These are phyloP conservation scores for Sardinella longiceps DNA, from an alignment of 2,797 vertebrate genomes.

Conservation along the genomic window DNA sequence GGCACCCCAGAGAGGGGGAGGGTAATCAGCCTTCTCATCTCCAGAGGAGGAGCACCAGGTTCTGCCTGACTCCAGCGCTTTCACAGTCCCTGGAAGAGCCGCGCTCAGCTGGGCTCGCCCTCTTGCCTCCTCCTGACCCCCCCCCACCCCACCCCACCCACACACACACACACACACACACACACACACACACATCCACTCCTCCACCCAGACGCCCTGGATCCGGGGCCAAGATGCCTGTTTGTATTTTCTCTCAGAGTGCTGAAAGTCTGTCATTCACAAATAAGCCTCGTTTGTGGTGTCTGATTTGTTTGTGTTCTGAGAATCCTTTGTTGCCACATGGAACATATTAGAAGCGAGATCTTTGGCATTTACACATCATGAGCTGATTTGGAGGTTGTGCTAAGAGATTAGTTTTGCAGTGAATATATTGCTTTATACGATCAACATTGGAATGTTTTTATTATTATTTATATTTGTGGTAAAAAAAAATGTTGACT, in stretches of 20 bases:
- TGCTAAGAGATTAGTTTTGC: neutral
- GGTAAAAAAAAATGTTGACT: neutral
- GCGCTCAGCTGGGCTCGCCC: slow-evolving; percentile 26
- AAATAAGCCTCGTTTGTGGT: slow-evolving; percentile 36
- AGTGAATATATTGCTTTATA: neutral
- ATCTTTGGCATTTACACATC: slow-evolving; percentile 87
- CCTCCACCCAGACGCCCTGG: slow-evolving; percentile 17
- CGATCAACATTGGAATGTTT: neutral
- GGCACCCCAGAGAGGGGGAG: slow-evolving; percentile 74
- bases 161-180: neutral
- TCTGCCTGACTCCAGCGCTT: slow-evolving; percentile 66
- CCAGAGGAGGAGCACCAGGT: slow-evolving; percentile 70
- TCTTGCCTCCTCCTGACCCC: slow-evolving; percentile 24
- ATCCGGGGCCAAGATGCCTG: slow-evolving; percentile 26
- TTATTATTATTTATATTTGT: neutral
- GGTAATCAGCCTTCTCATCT: slow-evolving; percentile 81
- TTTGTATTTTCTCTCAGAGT: slow-evolving; percentile 1
- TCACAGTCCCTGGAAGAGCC: slow-evolving; percentile 48
- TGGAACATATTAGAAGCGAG: slow-evolving; percentile 82
- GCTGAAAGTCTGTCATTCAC: slow-evolving; percentile 20
- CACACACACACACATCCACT: too few species aligned
- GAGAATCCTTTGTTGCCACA: slow-evolving; percentile 69
- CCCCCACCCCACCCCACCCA: neutral
- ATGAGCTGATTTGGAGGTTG: slow-evolving; percentile 89
- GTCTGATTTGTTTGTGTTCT: slow-evolving; percentile 50